A percentile compares a stretch with the other conserved stretches of the same genome.
Conservation (phyloP, 2,888 invertebrate genomes). For the Drosophila algonquin region DNA sequence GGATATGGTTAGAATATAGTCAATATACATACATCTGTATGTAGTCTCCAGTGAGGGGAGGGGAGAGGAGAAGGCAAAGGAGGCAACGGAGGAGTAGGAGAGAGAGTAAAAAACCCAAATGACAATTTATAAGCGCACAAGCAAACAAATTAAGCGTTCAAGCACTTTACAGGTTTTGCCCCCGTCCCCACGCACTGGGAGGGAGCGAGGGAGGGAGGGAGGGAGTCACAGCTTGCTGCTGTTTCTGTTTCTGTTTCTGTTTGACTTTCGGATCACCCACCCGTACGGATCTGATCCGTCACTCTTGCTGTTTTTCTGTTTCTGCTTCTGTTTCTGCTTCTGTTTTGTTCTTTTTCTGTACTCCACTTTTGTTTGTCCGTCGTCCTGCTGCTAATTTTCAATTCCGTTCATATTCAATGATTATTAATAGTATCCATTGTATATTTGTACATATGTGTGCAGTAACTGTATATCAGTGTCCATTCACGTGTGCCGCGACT, state of each 20-base stretch:
- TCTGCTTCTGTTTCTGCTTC: neutral
- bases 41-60: neutral
- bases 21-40: no score
- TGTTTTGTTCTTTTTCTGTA: slow-evolving; percentile 12
- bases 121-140: slow-evolving; percentile 50
- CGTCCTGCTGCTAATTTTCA: neutral
- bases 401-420: neutral
- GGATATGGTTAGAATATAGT: no score
- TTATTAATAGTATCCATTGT: no score
- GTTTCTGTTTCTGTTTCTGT: slow-evolving; percentile 21
- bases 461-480: no score
- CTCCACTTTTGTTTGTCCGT: neutral
- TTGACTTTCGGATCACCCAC: slow-evolving; percentile 23
- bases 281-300: slow-evolving; percentile 43
- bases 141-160: slow-evolving; percentile 54
- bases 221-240: neutral
- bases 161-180: slow-evolving; percentile 65
- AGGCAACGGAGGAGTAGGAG: neutral
- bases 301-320: slow-evolving; percentile 15
- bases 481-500: no score
- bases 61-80: neutral
- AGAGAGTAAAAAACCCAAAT: slow-evolving; percentile 30
- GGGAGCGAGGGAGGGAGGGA: neutral
- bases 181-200: neutral
- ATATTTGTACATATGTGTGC: no score